phyloP scores from a whole-genome alignment of 2,888 invertebrate species.

The Coleophora deauratella region DNA sequence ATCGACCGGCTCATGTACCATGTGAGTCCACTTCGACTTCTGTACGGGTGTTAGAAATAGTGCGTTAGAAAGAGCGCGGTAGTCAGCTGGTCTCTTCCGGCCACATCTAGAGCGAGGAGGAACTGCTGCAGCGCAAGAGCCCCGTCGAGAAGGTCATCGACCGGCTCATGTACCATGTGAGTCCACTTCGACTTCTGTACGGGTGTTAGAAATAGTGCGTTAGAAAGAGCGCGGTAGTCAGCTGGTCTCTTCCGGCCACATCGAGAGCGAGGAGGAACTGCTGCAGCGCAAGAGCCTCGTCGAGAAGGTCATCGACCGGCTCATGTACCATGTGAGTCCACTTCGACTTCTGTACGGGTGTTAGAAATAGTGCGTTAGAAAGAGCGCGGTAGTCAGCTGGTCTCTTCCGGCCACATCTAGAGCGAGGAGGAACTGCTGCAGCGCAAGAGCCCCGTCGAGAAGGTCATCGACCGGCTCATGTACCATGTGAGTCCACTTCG shows the following conservation, averaged over 20 bases:
- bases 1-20: slow-evolving; percentile 92
- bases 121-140: slow-evolving; percentile 89
- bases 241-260: slow-evolving; percentile 81
- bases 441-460: slow-evolving; percentile 91
- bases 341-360: too few species aligned
- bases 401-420: slow-evolving; percentile 84
- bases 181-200: slow-evolving; percentile 35
- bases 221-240: slow-evolving; percentile 89
- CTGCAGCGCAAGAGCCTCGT: slow-evolving; percentile 90
- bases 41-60: too few species aligned
- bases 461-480: slow-evolving; percentile 93
- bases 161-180: slow-evolving; percentile 87
- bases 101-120: slow-evolving; percentile 90
- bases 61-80: slow-evolving; percentile 87
- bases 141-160: slow-evolving; percentile 96
- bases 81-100: slow-evolving; percentile 87
- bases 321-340: slow-evolving; percentile 84
- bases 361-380: too few species aligned
- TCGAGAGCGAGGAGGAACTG: slow-evolving; percentile 93
- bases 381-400: slow-evolving; percentile 90
- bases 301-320: slow-evolving; percentile 94
- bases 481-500: slow-evolving; percentile 78
- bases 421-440: slow-evolving; percentile 92
- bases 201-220: too few species aligned
- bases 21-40: slow-evolving; percentile 63